These are phyloP conservation scores for Heterohyrax brucei DNA, from an alignment of 2,797 vertebrate species.

Conservation along the genomic window DNA sequence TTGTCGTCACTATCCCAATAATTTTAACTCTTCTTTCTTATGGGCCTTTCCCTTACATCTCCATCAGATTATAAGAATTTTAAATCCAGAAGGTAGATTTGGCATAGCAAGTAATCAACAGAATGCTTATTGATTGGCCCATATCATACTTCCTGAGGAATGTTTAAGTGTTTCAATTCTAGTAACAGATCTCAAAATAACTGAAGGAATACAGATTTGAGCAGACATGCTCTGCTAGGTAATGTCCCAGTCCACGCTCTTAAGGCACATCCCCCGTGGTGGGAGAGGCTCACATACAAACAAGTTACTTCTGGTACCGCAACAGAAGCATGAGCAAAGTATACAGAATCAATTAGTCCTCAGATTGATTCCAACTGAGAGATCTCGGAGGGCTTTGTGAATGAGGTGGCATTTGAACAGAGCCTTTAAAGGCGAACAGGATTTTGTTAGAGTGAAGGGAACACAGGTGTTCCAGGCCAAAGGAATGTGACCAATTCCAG, in stretches of 20 bases:
- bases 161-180: background rate
- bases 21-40: background rate
- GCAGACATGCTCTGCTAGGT: background rate
- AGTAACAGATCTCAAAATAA: background rate
- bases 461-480: background rate
- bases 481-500: background rate
- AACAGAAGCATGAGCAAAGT: background rate
- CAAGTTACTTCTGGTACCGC: too few relatives aligned
- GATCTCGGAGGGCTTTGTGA: background rate
- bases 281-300: background rate
- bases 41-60: background rate
- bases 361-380: background rate
- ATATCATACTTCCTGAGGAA: background rate
- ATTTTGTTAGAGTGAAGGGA: background rate
- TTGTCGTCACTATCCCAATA: background rate
- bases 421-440: too few relatives aligned
- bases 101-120: background rate
- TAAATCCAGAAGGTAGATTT: background rate
- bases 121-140: background rate
- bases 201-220: background rate
- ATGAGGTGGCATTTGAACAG: background rate
- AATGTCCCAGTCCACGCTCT: background rate
- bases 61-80: background rate
- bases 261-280: background rate
- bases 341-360: too few relatives aligned